These are phyloP conservation scores for Epinephelus fuscoguttatus DNA, from an alignment of 2,113 vertebrate species.

Conservation along the genomic window DNA sequence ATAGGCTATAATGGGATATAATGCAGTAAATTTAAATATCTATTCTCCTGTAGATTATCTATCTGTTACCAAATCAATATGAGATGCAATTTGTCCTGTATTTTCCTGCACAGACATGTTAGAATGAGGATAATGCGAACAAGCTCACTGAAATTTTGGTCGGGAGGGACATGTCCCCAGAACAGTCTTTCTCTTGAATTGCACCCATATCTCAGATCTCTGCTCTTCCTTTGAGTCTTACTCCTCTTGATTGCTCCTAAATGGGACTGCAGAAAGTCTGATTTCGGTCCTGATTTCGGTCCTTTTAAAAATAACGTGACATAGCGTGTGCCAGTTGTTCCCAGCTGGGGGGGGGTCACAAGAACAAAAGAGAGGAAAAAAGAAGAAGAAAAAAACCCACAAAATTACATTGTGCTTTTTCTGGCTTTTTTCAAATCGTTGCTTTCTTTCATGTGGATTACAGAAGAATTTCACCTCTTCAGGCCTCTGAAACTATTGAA, in stretches of 20 bases:
- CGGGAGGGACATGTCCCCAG: neutral
- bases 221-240: neutral
- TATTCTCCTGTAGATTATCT: too few relatives aligned
- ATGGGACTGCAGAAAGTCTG: neutral
- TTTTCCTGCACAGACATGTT: too few relatives aligned
- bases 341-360: neutral
- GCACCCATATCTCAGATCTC: neutral
- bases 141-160: neutral
- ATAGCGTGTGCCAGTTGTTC: neutral
- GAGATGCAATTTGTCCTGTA: too few relatives aligned
- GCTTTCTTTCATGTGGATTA: neutral
- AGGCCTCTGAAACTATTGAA: neutral
- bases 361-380: neutral
- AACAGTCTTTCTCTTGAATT: neutral
- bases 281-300: too few relatives aligned
- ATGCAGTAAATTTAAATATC: too few relatives aligned
- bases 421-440: neutral
- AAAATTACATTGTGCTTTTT: neutral
- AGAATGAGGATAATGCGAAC: too few relatives aligned
- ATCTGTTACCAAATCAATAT: too few relatives aligned
- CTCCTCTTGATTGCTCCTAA: neutral
- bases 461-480: neutral
- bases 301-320: too few relatives aligned
- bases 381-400: neutral
- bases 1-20: too few relatives aligned